Base-by-base conservation (phyloP, 2,797 vertebrate species). In the Heteromormyrus szaboi region DNA sequence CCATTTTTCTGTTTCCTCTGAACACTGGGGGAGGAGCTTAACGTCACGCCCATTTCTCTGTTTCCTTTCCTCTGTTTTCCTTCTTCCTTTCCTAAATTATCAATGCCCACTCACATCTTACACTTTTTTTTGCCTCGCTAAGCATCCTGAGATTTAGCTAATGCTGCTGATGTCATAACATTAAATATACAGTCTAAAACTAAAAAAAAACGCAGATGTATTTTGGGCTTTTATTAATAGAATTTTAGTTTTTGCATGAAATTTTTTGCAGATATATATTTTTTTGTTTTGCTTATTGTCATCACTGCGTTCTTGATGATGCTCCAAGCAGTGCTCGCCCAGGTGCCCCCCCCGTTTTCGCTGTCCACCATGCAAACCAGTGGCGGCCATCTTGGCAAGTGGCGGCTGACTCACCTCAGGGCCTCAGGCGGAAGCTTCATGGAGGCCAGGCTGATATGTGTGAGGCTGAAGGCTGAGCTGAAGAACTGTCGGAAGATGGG, bases 401-500 rank as follows among this genome's bases (percentile, higher is more conserved):
- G 19, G 25, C 51, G 0, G 53, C 5, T 53, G 37, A 44, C 90
- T 92, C 86, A 95, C 95, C 94, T 93, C 90, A 96, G 91, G 37
- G 94, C 94, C 72, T 96, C 95, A 85, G 95, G 91, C 65, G 94
- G 94, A 89, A 96, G 93, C 89, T 91, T 94, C 2, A 94, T 95
- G 88, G 94, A 89, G 0, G 95, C 93, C 84, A 96, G 91, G 90
- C 91, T 97, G 93, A 97, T 93, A 2, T 97, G 96, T 91, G 94
- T 96, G 92, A 97, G 95, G 8, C 97, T 96, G 91, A 97, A 97
- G 90, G 96, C 92, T 0, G 96, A 96, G 94, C 96, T 96, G 93
- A 97, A 97, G 93, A 97, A 98, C 92, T 97, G 97, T 89, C 97
- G 97, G 91, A 97, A 96, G 88, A 96, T 92, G 0, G 96, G 96